These are phyloP conservation scores for Nemurella pictetii DNA, from an alignment of 2,888 invertebrate genomes.

Conservation along the genomic window DNA sequence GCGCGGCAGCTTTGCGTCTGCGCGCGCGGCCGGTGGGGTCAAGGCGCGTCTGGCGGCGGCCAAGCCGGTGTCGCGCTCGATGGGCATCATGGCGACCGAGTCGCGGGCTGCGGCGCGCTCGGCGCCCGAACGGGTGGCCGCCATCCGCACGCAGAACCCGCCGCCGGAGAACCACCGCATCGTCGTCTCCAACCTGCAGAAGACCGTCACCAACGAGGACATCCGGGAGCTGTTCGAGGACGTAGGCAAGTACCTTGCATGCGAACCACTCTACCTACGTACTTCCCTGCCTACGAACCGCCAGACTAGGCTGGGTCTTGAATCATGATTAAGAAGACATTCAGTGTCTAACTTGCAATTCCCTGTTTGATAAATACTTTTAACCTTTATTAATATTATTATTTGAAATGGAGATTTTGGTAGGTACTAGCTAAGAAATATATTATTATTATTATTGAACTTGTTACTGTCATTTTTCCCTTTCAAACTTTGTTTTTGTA, in stretches of 20 bases:
- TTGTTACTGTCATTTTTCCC: too few relatives aligned
- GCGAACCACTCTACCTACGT: too few relatives aligned
- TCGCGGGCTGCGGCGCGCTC: slow-evolving; percentile 42
- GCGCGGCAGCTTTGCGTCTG: neutral
- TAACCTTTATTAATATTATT: too few relatives aligned
- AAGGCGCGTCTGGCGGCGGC: slow-evolving; percentile 56
- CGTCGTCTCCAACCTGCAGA: slow-evolving; percentile 87
- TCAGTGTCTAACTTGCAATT: too few relatives aligned
- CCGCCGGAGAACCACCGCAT: slow-evolving; percentile 72
- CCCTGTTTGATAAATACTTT: too few relatives aligned
- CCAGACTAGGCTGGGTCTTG: too few relatives aligned
- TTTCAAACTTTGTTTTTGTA: too few relatives aligned
- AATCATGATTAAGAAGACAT: too few relatives aligned
- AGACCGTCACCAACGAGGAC: slow-evolving; percentile 85
- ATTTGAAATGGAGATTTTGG: too few relatives aligned
- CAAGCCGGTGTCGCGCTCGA: slow-evolving; percentile 47
- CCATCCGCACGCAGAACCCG: slow-evolving; percentile 20
- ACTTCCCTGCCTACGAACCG: too few relatives aligned
- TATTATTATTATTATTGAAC: too few relatives aligned
- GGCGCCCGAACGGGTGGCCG: slow-evolving; percentile 42
- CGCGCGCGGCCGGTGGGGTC: slow-evolving; percentile 44
- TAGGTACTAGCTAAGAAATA: too few relatives aligned
- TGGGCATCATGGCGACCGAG: slow-evolving; percentile 49
- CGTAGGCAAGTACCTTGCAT: slow-evolving; percentile 72
- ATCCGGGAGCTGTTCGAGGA: slow-evolving; percentile 95